These are phyloP conservation scores for Aphis gossypii DNA, from an alignment of 1,140 invertebrate genomes.

Conservation along the genomic window DNA sequence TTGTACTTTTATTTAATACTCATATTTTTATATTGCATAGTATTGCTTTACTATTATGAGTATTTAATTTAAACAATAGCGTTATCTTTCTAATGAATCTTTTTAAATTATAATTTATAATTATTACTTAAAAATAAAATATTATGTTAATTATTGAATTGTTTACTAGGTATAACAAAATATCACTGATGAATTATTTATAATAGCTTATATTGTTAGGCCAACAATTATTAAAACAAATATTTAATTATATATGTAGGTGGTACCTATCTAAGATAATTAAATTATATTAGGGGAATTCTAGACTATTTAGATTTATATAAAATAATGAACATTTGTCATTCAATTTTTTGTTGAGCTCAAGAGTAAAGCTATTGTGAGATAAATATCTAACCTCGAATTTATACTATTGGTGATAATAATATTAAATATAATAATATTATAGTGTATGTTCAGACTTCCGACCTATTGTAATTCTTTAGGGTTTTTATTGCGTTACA, in stretches of 20 bases:
- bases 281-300: background rate
- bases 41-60: background rate
- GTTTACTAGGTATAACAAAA: background rate
- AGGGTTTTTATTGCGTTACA: constrained; percentile 38
- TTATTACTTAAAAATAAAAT: no score
- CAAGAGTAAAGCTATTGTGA: background rate
- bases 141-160: no score
- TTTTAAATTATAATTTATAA: no score
- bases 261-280: background rate
- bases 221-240: background rate
- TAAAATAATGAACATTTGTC: background rate
- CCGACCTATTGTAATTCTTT: constrained; percentile 30
- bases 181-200: background rate
- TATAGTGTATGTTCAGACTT: background rate
- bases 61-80: background rate
- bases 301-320: background rate
- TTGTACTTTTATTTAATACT: no score
- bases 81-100: background rate
- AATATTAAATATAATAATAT: background rate
- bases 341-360: background rate
- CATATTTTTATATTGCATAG: no score
- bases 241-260: background rate
- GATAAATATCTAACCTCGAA: background rate
- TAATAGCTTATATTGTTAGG: background rate
- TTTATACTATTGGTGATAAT: background rate